These are phyloP conservation scores for Halictus ligatus DNA, from an alignment of 2,888 invertebrate genomes.

Conservation along the genomic window DNA sequence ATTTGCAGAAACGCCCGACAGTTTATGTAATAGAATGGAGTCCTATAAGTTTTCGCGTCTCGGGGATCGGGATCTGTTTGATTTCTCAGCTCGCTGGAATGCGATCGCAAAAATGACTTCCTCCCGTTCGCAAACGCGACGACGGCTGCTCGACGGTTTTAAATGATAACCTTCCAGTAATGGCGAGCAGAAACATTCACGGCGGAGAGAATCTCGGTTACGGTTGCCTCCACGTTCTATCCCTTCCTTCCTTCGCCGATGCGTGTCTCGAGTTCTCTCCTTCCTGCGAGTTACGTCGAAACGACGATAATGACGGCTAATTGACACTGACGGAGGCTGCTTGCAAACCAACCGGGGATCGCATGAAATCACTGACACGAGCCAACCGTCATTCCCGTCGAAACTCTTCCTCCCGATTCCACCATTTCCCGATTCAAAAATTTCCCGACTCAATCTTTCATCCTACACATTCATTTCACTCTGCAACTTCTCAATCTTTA, in stretches of 20 bases:
- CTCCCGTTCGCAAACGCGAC: slow-evolving; percentile 1
- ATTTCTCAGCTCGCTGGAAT: neutral
- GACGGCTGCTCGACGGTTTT: slow-evolving; percentile 13
- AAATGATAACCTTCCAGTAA: slow-evolving; percentile 15
- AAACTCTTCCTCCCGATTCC: slow-evolving; percentile 5
- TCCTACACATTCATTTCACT: neutral
- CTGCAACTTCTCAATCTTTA: neutral
- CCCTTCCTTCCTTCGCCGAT: slow-evolving; percentile 41
- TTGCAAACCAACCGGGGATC: slow-evolving; percentile 35
- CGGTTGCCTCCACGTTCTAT: slow-evolving; percentile 34
- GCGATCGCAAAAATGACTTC: neutral
- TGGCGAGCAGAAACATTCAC: slow-evolving; percentile 17
- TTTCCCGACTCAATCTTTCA: neutral
- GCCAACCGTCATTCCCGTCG: slow-evolving; percentile 16
- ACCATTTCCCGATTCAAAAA: no score
- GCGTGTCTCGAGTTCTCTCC: slow-evolving; percentile 59
- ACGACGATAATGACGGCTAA: slow-evolving; percentile 70
- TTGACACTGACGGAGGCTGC: slow-evolving; percentile 65
- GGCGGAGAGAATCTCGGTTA: slow-evolving; percentile 44
- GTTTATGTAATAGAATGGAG: neutral
- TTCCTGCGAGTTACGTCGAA: slow-evolving; percentile 65
- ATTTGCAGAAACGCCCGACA: neutral
- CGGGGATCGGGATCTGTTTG: neutral
- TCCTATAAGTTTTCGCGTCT: neutral
- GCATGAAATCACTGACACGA: slow-evolving; percentile 37